phyloP scores from a whole-genome alignment of 2,888 invertebrate species.

The Drosophila tripunctata region DNA sequence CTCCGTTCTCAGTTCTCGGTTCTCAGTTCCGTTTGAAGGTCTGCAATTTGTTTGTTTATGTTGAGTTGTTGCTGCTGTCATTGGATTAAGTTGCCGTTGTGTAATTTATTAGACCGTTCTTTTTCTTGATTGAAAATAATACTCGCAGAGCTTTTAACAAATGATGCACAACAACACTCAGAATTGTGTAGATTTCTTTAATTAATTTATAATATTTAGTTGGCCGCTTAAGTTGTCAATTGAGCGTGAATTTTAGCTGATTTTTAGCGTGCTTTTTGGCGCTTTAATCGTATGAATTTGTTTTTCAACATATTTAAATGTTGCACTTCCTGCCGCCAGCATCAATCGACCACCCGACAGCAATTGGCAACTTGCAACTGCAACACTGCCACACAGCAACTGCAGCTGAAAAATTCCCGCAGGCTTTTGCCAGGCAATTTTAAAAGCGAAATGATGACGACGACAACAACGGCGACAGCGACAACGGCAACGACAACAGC shows the following conservation, averaged over 20 bases:
- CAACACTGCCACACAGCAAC: constrained; percentile 38
- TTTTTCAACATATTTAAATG: constrained; percentile 1
- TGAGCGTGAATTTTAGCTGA: not conserved
- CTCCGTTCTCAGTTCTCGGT: constrained; percentile 36
- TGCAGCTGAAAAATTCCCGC: constrained; percentile 56
- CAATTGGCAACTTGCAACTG: constrained; percentile 31
- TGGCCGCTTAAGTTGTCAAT: constrained; percentile 9
- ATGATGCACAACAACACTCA: not conserved
- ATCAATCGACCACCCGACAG: constrained; percentile 57
- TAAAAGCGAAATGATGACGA: constrained; percentile 76
- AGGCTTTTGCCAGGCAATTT: constrained; percentile 73
- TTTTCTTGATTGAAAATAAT: constrained; percentile 14
- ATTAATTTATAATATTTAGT: constrained; percentile 1
- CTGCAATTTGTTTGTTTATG: constrained; percentile 57
- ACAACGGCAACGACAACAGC: constrained; percentile 21
- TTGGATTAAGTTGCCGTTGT: constrained; percentile 41
- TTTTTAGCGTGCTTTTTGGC: not conserved
- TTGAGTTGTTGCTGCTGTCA: constrained; percentile 15
- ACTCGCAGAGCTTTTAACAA: constrained; percentile 1
- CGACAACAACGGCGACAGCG: constrained; percentile 48
- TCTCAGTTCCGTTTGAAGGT: constrained; percentile 30
- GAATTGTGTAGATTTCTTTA: constrained; percentile 1
- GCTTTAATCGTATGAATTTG: not conserved
- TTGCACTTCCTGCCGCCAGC: constrained; percentile 54
- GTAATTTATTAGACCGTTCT: constrained; percentile 42